Percentiles rank a stretch among this genome's conserved stretches.
phyloP scores from a whole-genome alignment of 2,113 vertebrate species.

The Lontra canadensis region DNA sequence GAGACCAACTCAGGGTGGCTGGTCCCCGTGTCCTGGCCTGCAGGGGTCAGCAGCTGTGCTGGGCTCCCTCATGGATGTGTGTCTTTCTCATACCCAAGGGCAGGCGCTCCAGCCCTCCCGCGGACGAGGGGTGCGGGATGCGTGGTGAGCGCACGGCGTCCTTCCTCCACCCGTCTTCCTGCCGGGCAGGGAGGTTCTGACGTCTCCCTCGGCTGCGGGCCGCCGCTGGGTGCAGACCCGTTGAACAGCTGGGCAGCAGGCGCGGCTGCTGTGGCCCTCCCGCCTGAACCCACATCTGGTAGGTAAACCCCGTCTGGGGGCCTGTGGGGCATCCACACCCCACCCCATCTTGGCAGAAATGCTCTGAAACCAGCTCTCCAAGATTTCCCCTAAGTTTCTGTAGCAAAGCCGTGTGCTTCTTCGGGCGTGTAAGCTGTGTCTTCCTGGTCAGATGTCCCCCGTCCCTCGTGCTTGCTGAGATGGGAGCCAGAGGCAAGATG shows the following conservation, averaged over 20 bases:
- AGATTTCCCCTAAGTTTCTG: no score
- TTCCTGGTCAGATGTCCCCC: accelerated
- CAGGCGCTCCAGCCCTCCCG: neutral
- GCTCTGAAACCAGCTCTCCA: neutral
- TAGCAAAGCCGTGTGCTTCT: neutral
- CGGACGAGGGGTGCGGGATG: accelerated
- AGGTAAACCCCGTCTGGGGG: neutral
- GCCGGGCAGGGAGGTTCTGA: neutral
- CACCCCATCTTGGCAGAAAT: accelerated
- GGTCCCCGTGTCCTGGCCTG: neutral
- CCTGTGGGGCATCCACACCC: no score
- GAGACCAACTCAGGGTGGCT: neutral
- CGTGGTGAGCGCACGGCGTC: accelerated
- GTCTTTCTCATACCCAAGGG: neutral
- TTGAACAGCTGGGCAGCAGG: accelerated
- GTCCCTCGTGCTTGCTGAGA: neutral
- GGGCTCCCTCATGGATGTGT: neutral
- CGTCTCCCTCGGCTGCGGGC: neutral
- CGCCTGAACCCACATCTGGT: accelerated
- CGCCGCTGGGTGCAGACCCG: neutral
- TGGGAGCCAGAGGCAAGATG: neutral
- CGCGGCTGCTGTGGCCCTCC: accelerated
- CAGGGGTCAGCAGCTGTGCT: no score
- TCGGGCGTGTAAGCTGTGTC: accelerated
- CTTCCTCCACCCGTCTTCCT: neutral